Base-by-base conservation (phyloP, 2,113 vertebrate species). In the Seriola dumerili region DNA sequence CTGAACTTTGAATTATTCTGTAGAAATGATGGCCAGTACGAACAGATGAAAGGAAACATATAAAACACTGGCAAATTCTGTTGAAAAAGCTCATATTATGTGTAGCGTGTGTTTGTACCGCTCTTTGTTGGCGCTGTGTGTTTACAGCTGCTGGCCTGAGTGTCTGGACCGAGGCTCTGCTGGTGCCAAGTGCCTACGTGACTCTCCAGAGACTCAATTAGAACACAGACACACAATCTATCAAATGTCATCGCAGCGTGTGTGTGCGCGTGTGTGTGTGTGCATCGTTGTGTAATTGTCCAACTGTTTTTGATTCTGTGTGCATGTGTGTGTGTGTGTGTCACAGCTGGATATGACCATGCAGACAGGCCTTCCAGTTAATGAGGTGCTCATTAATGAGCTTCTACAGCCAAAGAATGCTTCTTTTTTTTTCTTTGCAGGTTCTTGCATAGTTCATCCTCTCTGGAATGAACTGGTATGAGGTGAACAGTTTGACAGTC, bases 131-230 rank as follows among this genome's bases (percentile, higher is more conserved):
- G 29, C 63, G 76, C 70, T 1, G 1, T 69, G 58, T 70, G 70
- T 71, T 90, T 81, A 55, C 67, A 76, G 78, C 42, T 90, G 86
- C 68, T 78, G 64, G 71, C 7, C 68, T 67, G 42, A 80, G 77
- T 40, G 69, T 50, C 79, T 75, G 77, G 84, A 86, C 73, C 11
- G 1, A 77, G 48, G 3, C 52, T 59, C 25, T 57, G 38, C 21
- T 57, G 58, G 58, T 76, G 72, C 84, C 78, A 50, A 67, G 62
- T 84, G 72, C 78, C 85, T 68, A 10, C 61, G 42, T 6, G 55
- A 72, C 52, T 80, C 92, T 91, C 90, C 38, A 40, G 87, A 90
- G 86, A 83, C 83, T 87, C 89, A 93, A 93, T 93, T 93, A 93
- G 75, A 66, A 75, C 74, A 75, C 66, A 52, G 72, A 90, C 48